Percentiles rank a stretch among this genome's conserved stretches.
Conservation (phyloP, 2,113 vertebrate species). For the Pipa parva region DNA sequence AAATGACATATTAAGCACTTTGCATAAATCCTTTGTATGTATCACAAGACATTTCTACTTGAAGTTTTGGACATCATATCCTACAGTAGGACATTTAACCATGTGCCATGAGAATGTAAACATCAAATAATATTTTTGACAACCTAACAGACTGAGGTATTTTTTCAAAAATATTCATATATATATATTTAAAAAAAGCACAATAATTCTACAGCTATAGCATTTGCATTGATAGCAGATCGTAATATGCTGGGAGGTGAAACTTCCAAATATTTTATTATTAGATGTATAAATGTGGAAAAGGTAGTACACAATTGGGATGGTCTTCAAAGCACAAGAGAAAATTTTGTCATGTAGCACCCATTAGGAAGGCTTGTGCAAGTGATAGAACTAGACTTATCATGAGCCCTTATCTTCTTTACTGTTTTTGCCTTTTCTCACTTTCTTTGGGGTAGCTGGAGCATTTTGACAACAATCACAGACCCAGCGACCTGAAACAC, state of each 20-base stretch:
- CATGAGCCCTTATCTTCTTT: slow-evolving; percentile 68
- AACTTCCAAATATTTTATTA: slow-evolving; percentile 54
- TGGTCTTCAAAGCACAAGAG: slow-evolving; percentile 48
- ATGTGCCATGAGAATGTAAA: too few species aligned
- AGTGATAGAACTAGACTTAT: slow-evolving; percentile 45
- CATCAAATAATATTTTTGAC: too few species aligned
- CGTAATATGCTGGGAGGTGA: slow-evolving; percentile 6
- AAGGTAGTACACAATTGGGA: slow-evolving; percentile 44
- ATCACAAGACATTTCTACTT: too few species aligned
- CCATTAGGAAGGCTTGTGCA: slow-evolving; percentile 55
- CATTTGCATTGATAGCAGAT: neutral
- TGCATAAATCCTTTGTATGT: too few species aligned
- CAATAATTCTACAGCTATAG: neutral
- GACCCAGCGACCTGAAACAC: slow-evolving; percentile 87
- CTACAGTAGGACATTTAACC: too few species aligned
- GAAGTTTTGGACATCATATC: too few species aligned
- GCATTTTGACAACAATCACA: slow-evolving; percentile 91
- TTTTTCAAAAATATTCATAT: too few species aligned
- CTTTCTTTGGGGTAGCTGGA: slow-evolving; percentile 76
- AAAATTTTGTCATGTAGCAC: slow-evolving; percentile 60
- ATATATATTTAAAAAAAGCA: neutral
- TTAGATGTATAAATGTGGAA: slow-evolving; percentile 59
- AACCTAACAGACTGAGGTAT: too few species aligned
- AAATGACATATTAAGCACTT: too few species aligned
- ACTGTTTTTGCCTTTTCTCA: slow-evolving; percentile 81